These are phyloP conservation scores for Zaprionus capensis DNA, from an alignment of 1,140 invertebrate species.

Conservation along the genomic window DNA sequence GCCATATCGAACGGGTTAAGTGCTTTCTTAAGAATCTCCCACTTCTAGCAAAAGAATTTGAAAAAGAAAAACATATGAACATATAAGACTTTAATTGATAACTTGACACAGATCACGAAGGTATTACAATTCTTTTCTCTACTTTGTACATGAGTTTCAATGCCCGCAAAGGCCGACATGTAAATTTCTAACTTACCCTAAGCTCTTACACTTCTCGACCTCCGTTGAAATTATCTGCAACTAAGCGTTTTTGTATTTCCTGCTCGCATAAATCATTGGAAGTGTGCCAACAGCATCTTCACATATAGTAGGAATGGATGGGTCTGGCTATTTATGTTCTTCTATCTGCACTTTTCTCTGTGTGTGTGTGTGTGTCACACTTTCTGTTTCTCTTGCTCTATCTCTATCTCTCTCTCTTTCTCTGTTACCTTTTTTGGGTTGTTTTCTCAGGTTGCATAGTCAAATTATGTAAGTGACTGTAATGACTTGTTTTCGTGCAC, in stretches of 20 bases:
- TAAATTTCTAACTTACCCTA: constrained; percentile 13
- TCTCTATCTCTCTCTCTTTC: background rate
- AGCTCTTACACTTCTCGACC: constrained; percentile 39
- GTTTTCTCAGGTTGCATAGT: background rate
- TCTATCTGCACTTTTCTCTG: background rate
- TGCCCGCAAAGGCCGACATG: background rate
- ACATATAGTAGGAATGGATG: background rate
- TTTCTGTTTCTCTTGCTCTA: background rate
- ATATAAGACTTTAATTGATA: background rate
- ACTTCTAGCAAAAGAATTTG: background rate
- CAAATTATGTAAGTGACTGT: constrained; percentile 1
- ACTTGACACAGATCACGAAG: background rate
- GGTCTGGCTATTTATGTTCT: constrained; percentile 4
- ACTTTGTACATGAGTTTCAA: background rate
- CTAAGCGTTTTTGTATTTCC: constrained; percentile 46
- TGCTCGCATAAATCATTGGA: constrained; percentile 54
- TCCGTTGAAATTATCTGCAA: constrained; percentile 57
- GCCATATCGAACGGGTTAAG: background rate
- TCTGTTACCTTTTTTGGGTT: background rate
- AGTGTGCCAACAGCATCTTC: constrained; percentile 38
- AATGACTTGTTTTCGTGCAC: background rate
- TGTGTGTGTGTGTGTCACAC: background rate
- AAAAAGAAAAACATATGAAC: background rate
- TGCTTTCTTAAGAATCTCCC: no score
- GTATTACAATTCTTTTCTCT: background rate